Conservation (phyloP, 1,140 invertebrate species). For the Drosophila nasuta region DNA sequence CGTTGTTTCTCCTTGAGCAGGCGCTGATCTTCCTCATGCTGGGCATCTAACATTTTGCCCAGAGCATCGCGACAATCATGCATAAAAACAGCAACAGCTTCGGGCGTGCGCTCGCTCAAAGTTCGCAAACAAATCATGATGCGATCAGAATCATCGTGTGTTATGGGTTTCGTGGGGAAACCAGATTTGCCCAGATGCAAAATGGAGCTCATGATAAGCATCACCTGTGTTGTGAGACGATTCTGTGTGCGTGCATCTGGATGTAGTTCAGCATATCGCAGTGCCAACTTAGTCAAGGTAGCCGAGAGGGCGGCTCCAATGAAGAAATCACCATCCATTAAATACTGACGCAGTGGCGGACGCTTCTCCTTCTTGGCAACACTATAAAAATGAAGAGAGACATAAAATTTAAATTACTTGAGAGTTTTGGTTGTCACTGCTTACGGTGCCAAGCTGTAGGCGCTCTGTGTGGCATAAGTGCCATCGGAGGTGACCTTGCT, state of each 20-base stretch:
- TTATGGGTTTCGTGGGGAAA: constrained; percentile 91
- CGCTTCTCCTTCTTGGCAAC: constrained; percentile 89
- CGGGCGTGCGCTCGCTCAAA: constrained; percentile 90
- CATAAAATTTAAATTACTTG: too few species aligned
- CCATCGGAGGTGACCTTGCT: constrained; percentile 96
- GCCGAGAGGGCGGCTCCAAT: constrained; percentile 97
- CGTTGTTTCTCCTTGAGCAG: constrained; percentile 88
- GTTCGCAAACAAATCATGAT: constrained; percentile 93
- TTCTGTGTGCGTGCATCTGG: constrained; percentile 86
- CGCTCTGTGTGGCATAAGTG: constrained; percentile 99
- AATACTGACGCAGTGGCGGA: constrained; percentile 93
- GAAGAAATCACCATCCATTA: constrained; percentile 98
- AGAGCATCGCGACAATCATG: constrained; percentile 92
- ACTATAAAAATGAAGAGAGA: constrained; percentile 56
- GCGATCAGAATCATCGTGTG: constrained; percentile 97
- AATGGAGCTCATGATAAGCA: constrained; percentile 95
- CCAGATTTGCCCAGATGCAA: constrained; percentile 93
- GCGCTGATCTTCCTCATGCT: constrained; percentile 87
- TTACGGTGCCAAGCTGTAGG: constrained; percentile 93
- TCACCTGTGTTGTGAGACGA: constrained; percentile 92
- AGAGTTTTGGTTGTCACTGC: constrained; percentile 39
- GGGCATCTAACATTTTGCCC: constrained; percentile 93
- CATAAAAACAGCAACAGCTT: constrained; percentile 92
- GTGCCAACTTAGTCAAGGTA: constrained; percentile 95
- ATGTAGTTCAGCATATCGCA: constrained; percentile 86